phyloP scores from a whole-genome alignment of 2,888 invertebrate genomes.

The Hololepta plana region DNA sequence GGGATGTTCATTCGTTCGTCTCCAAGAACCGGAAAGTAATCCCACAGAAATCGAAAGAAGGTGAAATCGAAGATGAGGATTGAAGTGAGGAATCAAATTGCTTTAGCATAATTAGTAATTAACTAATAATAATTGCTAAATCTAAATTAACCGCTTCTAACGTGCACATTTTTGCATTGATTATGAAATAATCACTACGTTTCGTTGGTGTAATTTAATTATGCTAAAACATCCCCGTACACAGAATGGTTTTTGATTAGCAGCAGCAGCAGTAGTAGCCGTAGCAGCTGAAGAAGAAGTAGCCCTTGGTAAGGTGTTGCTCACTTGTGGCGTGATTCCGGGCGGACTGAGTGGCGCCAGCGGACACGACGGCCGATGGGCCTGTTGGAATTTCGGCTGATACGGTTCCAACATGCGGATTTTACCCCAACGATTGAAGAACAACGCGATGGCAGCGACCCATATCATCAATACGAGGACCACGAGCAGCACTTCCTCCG shows the following conservation, averaged over 20 bases:
- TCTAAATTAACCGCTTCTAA: too few species aligned
- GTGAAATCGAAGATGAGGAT: too few species aligned
- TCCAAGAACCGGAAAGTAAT: too few species aligned
- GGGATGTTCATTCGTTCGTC: too few species aligned
- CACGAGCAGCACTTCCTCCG: conserved; percentile 73
- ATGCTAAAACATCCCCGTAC: conserved; percentile 6
- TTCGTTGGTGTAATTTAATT: conserved; percentile 1
- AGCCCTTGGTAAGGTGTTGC: conserved; percentile 13
- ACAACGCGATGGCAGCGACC: conserved; percentile 77
- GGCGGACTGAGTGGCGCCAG: conserved; percentile 30
- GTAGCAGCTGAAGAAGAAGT: too few species aligned
- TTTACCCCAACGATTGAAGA: conserved; percentile 91
- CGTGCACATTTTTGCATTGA: background rate
- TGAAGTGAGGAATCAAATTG: too few species aligned
- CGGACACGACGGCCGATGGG: conserved; percentile 59
- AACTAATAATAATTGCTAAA: too few species aligned
- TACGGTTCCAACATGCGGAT: conserved; percentile 84
- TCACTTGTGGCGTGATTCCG: conserved; percentile 25
- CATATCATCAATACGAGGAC: conserved; percentile 69
- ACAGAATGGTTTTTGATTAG: conserved; percentile 11
- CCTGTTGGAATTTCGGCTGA: conserved; percentile 75
- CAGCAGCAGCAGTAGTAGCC: too few species aligned
- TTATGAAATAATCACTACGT: background rate
- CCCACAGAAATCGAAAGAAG: too few species aligned
- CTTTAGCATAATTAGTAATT: too few species aligned